Evolutionary conservation across 2,888 invertebrate genomes (phyloP), one percentile per base, ranked within the genome.

Genomic region (Laothoe populi): DNA sequence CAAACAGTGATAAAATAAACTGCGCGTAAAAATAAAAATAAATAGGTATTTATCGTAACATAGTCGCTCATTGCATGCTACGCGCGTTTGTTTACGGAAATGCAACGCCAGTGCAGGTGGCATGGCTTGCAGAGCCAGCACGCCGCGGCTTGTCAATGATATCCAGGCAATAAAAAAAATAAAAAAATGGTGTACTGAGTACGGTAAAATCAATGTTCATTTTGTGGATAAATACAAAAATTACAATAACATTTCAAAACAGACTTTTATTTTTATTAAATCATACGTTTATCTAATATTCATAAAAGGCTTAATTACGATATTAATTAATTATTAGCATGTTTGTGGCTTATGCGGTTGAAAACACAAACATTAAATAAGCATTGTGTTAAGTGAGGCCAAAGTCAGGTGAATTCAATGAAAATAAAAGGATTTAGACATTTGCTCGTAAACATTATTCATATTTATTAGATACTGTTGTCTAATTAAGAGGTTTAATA

Each of bases 21-120:
- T 31, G 31, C 42, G 42, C n/a, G n/a, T 42, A 42, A 16, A 40
- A 42, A 42, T 42, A 42, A n/a, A 16, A 16, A 42, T 16, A 42
- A 42, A 31, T 0, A 1, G 1, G 31, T 31, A 31, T 31, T 31
- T 4, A 8, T 48, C n/a, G 26, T 10, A 8, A 31, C 31, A 35
- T 24, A 13, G 48, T 24, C 10, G 7, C 4, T 2, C 46, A 8
- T 3, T 21, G 21, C n/a, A 8, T 16, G 16, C 8, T 16, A 35
- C 53, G 31, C 35, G 19, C 35, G 35, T 19, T 53, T 53, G 53
- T 53, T 53, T 53, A 53, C 53, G 53, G 53, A 53, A 53, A 53
- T 31, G 31, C 53, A 35, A 53, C 19, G 53, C 31, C 31, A 35
- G 16, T 44, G 44, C 8, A 44, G 19, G 31, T 31, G 19, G 19